Conservation (phyloP, 2,888 invertebrate genomes). For the Agriotes lineatus region DNA sequence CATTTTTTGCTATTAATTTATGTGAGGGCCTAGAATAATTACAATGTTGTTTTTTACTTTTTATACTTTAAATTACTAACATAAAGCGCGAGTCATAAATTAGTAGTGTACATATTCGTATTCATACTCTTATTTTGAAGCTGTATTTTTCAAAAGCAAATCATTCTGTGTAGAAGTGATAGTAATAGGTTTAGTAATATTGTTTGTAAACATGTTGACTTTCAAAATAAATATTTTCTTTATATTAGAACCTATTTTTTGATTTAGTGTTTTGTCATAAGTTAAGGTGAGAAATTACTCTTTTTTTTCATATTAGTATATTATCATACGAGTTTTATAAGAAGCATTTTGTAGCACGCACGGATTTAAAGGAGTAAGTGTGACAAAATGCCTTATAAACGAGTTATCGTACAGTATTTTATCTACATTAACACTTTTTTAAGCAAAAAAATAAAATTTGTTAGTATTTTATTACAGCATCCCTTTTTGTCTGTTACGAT, state of each 20-base stretch:
- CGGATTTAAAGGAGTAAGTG: too few species aligned
- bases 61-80: constrained; percentile 17
- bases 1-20: constrained; percentile 29
- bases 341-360: too few species aligned
- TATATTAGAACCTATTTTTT: constrained; percentile 45
- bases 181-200: constrained; percentile 39
- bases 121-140: constrained; percentile 11
- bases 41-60: constrained; percentile 23
- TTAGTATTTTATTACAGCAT: too few species aligned
- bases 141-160: constrained; percentile 16
- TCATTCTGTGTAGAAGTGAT: constrained; percentile 18
- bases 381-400: too few species aligned
- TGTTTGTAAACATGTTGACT: constrained; percentile 61
- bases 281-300: too few species aligned
- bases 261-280: too few species aligned
- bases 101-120: constrained; percentile 24
- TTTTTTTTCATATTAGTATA: too few species aligned
- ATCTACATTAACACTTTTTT: too few species aligned
- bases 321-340: too few species aligned
- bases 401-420: too few species aligned
- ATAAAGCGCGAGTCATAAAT: constrained; percentile 10
- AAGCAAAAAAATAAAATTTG: too few species aligned
- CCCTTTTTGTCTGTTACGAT: too few species aligned
- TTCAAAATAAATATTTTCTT: constrained; percentile 57
- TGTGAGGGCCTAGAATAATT: constrained; percentile 5